Conservation (phyloP, 1,140 invertebrate genomes). For the Drosophila grimshawi region DNA sequence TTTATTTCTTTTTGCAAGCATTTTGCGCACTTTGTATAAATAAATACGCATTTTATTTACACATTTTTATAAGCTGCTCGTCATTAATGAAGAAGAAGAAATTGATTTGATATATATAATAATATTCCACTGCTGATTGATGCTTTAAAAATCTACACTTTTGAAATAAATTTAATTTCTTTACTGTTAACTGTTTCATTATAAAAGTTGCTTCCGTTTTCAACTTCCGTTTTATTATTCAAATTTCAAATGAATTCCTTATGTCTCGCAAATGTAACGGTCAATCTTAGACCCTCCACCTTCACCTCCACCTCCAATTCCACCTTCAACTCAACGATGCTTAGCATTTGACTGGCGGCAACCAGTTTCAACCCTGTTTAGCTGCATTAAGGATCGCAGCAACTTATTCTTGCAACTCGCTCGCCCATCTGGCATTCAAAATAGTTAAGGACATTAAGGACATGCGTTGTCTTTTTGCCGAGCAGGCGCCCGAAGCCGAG, state of each 20-base stretch:
- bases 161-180: too few relatives aligned
- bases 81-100: too few relatives aligned
- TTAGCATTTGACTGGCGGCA: constrained; percentile 10
- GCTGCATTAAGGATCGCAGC: neutral
- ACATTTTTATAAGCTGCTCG: too few relatives aligned
- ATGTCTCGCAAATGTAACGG: constrained; percentile 33
- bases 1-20: too few relatives aligned
- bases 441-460: constrained; percentile 36
- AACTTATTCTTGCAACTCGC: constrained; percentile 25
- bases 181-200: neutral
- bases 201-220: neutral
- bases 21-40: too few relatives aligned
- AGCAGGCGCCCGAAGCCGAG: constrained; percentile 4
- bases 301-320: neutral
- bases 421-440: constrained; percentile 29
- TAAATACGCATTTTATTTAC: too few relatives aligned
- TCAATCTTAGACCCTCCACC: neutral
- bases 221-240: neutral
- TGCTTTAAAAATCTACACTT: too few relatives aligned
- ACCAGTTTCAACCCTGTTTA: constrained; percentile 17
- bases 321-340: constrained; percentile 14
- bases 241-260: constrained; percentile 9
- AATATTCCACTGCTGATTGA: too few relatives aligned
- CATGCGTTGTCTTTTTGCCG: constrained; percentile 40
- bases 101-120: too few relatives aligned